Evolutionary conservation across 2,888 invertebrate species (phyloP).

Genomic region (Troglohyphantes excavatus): DNA sequence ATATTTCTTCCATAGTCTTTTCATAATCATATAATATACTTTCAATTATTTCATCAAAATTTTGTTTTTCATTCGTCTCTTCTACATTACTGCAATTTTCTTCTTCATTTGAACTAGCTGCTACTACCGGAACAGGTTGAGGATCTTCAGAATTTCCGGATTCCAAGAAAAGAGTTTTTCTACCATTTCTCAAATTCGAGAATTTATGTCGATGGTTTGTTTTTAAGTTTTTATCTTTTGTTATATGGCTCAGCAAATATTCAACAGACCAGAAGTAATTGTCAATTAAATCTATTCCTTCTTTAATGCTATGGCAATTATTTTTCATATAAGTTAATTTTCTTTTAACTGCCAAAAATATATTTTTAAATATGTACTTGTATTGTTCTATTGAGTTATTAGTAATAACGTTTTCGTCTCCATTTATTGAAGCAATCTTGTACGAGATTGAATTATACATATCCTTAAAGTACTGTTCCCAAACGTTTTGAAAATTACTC

Average conservation of each 20-base stretch:
- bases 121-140: no score
- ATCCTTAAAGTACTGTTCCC: background rate
- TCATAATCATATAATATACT: constrained; percentile 21
- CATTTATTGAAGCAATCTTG: background rate
- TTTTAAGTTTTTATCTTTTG: background rate
- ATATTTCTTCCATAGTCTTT: background rate
- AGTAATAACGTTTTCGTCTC: background rate
- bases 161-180: background rate
- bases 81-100: no score
- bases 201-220: background rate
- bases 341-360: background rate
- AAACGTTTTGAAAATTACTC: background rate
- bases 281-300: background rate
- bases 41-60: background rate
- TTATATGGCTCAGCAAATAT: constrained; percentile 6
- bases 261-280: constrained; percentile 3
- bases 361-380: background rate
- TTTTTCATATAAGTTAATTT: background rate
- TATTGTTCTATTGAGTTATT: background rate
- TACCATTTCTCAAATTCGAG: background rate
- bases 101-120: no score
- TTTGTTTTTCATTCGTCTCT: background rate
- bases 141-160: no score
- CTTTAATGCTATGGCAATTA: background rate
- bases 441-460: background rate